Conservation (phyloP, 1,140 invertebrate species). For the Carposina sasakii region DNA sequence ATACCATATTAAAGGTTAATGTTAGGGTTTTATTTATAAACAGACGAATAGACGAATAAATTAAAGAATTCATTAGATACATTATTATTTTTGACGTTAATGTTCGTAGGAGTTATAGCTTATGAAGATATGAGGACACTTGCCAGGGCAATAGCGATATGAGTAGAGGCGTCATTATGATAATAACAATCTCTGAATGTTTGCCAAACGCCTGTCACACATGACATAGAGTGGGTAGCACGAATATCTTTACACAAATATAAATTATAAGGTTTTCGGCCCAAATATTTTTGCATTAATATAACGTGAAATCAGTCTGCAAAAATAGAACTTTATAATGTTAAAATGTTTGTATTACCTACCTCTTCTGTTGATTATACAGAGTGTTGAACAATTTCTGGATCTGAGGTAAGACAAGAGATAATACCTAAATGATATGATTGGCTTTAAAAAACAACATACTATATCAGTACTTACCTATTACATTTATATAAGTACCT, state of each 20-base stretch:
- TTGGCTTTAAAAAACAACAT: too few species aligned
- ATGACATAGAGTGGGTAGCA: constrained; percentile 33
- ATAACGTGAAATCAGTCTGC: too few species aligned
- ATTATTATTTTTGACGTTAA: constrained; percentile 47
- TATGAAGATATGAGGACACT: constrained; percentile 52
- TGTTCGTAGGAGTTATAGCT: constrained; percentile 47
- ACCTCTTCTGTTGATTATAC: constrained; percentile 29
- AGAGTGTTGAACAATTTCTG: too few species aligned
- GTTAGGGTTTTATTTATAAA: constrained; percentile 4
- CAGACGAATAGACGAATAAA: constrained; percentile 23
- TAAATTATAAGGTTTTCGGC: constrained; percentile 31
- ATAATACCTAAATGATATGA: constrained; percentile 5
- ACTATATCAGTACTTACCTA: too few species aligned
- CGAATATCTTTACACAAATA: constrained; percentile 43
- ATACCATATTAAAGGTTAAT: not conserved
- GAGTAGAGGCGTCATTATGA: constrained; percentile 56
- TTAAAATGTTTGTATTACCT: too few species aligned
- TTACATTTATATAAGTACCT: too few species aligned
- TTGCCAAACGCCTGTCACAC: constrained; percentile 56
- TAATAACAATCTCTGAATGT: constrained; percentile 59
- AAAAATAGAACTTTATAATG: too few species aligned
- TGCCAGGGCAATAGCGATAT: constrained; percentile 59
- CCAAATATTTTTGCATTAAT: too few species aligned
- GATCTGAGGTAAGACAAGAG: constrained; percentile 4
- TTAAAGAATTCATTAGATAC: constrained; percentile 35